phyloP scores from a whole-genome alignment of 2,888 invertebrate genomes.

The Eilema depressum region DNA sequence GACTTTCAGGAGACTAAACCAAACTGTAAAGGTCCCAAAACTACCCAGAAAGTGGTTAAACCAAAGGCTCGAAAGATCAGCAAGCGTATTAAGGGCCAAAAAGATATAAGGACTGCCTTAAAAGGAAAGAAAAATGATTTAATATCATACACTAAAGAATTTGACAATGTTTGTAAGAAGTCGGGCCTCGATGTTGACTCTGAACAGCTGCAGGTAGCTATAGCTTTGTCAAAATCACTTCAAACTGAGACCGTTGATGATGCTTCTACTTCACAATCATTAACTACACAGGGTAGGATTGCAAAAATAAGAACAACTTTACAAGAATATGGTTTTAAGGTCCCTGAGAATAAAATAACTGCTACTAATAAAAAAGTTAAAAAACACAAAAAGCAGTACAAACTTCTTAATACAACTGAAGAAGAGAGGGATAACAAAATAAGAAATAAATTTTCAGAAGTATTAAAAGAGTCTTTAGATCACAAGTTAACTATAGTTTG shows the following conservation, averaged over 20 bases:
- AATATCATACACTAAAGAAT: conserved; percentile 73
- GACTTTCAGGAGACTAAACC: conserved; percentile 76
- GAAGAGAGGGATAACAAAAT: conserved; percentile 71
- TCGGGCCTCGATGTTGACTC: conserved; percentile 86
- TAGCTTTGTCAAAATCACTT: conserved; percentile 89
- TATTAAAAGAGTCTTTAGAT: conserved; percentile 64
- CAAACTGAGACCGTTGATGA: conserved; percentile 43
- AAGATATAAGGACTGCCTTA: conserved; percentile 75
- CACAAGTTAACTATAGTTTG: conserved; percentile 26
- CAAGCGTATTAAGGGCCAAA: conserved; percentile 70
- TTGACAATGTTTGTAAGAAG: conserved; percentile 76
- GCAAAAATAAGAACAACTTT: conserved; percentile 83
- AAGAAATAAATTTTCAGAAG: conserved; percentile 69
- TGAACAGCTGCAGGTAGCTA: conserved; percentile 89
- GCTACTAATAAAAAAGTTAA: conserved; percentile 52
- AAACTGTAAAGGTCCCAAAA: conserved; percentile 63
- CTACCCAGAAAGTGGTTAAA: conserved; percentile 44
- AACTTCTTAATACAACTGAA: conserved; percentile 64
- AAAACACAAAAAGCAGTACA: conserved; percentile 64
- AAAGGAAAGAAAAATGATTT: conserved; percentile 73
- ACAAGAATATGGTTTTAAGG: conserved; percentile 88
- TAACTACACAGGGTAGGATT: conserved; percentile 64
- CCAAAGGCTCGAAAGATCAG: conserved; percentile 57
- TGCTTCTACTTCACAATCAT: conserved; percentile 40
- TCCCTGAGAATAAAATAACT: conserved; percentile 66